These are phyloP conservation scores for Oostethus manadensis DNA, from an alignment of 2,113 vertebrate species.

Conservation along the genomic window DNA sequence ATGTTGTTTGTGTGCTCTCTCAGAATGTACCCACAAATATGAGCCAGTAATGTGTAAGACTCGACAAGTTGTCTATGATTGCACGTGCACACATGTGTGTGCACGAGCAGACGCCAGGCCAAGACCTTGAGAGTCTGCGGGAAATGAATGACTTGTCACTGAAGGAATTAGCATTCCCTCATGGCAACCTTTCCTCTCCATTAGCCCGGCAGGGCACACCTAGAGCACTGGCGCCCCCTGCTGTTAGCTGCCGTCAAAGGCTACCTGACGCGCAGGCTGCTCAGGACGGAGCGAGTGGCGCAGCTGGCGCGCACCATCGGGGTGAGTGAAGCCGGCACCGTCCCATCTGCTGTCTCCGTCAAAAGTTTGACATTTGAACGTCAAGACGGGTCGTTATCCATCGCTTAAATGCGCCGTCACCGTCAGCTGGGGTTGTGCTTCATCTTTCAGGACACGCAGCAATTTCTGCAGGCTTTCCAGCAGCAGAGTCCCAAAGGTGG, in stretches of 20 bases:
- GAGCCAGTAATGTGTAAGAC: constrained; percentile 29
- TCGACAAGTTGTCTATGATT: constrained; percentile 45
- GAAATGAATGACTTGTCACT: constrained; percentile 71
- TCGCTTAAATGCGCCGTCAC: not conserved
- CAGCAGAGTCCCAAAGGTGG: constrained; percentile 42
- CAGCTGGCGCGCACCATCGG: constrained; percentile 65
- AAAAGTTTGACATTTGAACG: too few relatives aligned
- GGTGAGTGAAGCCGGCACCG: constrained; percentile 47
- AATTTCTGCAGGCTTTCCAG: constrained; percentile 56
- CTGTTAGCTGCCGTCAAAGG: constrained; percentile 65
- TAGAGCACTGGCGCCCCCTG: constrained; percentile 52
- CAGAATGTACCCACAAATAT: too few relatives aligned
- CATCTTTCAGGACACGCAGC: constrained; percentile 61
- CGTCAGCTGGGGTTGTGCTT: not conserved
- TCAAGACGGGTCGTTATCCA: not conserved
- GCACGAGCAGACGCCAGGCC: not conserved
- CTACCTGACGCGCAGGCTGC: constrained; percentile 68
- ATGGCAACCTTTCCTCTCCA: constrained; percentile 12
- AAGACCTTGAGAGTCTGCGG: constrained; percentile 63
- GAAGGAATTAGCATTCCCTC: constrained; percentile 66
- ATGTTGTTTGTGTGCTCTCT: constrained; percentile 18
- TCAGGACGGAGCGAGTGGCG: constrained; percentile 60
- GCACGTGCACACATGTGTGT: too few relatives aligned
- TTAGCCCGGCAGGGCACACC: constrained; percentile 30
- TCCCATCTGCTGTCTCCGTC: constrained; percentile 4